Evolutionary conservation across 2,113 vertebrate species (phyloP).

Genomic region (Hymenochirus boettgeri): DNA sequence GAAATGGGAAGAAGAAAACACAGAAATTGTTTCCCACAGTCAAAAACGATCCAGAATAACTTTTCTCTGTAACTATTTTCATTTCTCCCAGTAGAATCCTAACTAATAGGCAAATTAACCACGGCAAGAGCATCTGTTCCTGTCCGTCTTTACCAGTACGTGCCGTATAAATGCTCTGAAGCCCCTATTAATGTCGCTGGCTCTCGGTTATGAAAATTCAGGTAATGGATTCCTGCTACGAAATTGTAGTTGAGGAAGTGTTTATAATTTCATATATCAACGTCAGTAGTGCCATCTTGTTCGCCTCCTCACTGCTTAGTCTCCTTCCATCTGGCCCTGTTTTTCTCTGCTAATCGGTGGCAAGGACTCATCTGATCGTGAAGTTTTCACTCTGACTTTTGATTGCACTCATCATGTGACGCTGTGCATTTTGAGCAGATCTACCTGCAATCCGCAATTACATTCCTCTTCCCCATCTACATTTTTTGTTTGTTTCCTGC

Average conservation of each 20-base stretch:
- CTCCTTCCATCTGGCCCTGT: conserved; percentile 97
- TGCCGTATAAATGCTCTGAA: conserved; percentile 69
- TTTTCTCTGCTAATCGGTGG: conserved; percentile 82
- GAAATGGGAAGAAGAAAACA: not conserved
- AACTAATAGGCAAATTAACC: not conserved
- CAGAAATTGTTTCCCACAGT: not conserved
- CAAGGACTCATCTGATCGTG: conserved; percentile 80
- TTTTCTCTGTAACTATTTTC: not conserved
- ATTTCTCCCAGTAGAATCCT: not conserved
- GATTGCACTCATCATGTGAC: conserved; percentile 88
- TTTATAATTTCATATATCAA: conserved; percentile 99
- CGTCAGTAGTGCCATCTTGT: conserved; percentile 97
- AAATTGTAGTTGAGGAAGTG: conserved; percentile 98
- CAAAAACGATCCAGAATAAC: not conserved
- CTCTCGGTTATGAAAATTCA: conserved; percentile 94
- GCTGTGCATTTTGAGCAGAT: conserved; percentile 72
- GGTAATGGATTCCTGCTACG: conserved; percentile 98
- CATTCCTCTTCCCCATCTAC: not conserved
- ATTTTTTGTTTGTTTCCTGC: not conserved
- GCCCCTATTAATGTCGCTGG: conserved; percentile 73
- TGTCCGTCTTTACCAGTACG: conserved; percentile 64
- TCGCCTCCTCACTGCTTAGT: conserved; percentile 88
- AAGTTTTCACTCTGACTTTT: conserved; percentile 91
- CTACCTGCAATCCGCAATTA: conserved; percentile 48
- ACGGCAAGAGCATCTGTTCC: conserved; percentile 61